Conservation (phyloP, 2,113 vertebrate species). For the Agelaius tricolor region DNA sequence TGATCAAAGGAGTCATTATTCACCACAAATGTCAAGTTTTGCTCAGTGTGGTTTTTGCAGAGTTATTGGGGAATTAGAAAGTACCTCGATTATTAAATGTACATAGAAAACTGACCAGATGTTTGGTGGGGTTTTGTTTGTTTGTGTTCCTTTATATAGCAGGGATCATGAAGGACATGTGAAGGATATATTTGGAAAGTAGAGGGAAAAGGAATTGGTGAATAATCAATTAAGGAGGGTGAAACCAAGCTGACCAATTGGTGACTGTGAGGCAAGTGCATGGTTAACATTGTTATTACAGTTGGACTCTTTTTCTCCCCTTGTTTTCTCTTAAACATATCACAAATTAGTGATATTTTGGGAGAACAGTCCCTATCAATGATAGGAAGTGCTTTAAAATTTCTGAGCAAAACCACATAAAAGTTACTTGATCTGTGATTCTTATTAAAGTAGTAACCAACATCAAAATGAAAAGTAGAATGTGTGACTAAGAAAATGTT, state of each 20-base stretch:
- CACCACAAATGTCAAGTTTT: not conserved
- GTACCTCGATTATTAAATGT: not conserved
- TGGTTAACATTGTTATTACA: not conserved
- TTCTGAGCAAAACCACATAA: not conserved
- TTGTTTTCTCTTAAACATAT: not conserved
- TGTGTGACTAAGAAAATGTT: not conserved
- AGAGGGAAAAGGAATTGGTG: not conserved
- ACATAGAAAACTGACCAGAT: not conserved
- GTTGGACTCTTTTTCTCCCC: not conserved
- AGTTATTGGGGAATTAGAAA: not conserved
- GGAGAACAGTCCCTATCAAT: not conserved
- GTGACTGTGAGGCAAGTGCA: not conserved
- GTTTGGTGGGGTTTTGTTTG: not conserved
- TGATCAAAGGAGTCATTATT: not conserved
- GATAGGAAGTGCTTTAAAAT: not conserved
- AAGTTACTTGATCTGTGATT: not conserved
- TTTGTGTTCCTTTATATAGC: not conserved
- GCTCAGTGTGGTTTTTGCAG: not conserved
- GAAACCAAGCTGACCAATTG: not conserved
- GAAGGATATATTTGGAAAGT: not conserved
- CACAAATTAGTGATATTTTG: not conserved
- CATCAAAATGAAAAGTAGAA: not conserved
- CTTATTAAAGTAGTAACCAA: not conserved
- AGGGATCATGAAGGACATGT: not conserved
- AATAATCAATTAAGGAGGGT: not conserved